These are phyloP conservation scores for Cerastis rubricosa DNA, from an alignment of 2,888 invertebrate species.

Conservation along the genomic window DNA sequence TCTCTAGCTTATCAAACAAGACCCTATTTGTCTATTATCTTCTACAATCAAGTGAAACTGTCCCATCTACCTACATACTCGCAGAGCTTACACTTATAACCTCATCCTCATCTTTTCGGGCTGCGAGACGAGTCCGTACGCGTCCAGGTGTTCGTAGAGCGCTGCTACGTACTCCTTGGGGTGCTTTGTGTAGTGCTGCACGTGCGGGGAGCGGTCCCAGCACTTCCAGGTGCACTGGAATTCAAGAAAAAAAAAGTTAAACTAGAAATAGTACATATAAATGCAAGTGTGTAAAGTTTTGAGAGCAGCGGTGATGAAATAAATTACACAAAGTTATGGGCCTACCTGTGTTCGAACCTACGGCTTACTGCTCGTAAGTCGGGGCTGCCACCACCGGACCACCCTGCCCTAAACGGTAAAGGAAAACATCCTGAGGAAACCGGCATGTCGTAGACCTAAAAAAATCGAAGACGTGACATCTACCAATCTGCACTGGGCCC, in stretches of 20 bases:
- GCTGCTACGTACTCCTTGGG: conserved; percentile 93
- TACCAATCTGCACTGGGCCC: no score
- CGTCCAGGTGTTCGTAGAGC: conserved; percentile 91
- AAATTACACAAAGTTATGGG: no score
- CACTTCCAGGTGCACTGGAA: conserved; percentile 92
- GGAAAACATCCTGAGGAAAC: no score
- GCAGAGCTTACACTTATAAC: conserved; percentile 64
- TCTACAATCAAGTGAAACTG: conserved; percentile 1
- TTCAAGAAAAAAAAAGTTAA: not conserved
- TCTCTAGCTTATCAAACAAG: not conserved
- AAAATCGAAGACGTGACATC: no score
- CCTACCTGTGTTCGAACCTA: no score
- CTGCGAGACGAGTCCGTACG: conserved; percentile 87
- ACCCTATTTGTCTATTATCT: not conserved
- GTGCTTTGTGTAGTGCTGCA: conserved; percentile 92
- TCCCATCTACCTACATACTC: conserved; percentile 3
- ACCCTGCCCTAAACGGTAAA: no score
- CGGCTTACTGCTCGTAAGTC: no score
- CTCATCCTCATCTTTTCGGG: conserved; percentile 82
- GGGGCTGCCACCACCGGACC: no score
- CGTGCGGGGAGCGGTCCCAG: conserved; percentile 95
- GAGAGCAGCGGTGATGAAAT: no score
- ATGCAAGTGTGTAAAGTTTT: not conserved
- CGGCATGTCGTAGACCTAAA: no score
- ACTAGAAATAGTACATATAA: not conserved